Base-by-base conservation (phyloP, 35 echinoderm and acorn worm species). In the Eucidaris tribuloides region DNA sequence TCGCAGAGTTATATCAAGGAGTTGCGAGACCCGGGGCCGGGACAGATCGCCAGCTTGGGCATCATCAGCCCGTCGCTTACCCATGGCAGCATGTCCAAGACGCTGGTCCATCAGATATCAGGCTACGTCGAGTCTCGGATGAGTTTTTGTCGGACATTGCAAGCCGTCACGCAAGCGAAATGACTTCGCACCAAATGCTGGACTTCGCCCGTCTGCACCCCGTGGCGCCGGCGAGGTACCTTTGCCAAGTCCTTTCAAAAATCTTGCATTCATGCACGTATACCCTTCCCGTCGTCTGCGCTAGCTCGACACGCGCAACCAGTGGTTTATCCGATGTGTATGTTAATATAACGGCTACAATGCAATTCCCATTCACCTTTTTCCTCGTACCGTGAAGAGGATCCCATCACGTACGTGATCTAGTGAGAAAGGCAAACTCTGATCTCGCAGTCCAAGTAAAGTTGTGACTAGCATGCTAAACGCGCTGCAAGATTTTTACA, bases 141-240 rank as follows among this genome's bases (percentile, higher is more conserved):
- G 35, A 74, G 44, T 74, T 74, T 52, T 74, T 44, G 37, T 74
- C 44, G 68, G 68, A 44, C 29, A 40, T 42, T 22, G 68, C 9
- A 74, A 74, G 48, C 14, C 68, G 68, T 42, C 35, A 35, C 35
- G 44, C 35, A 74, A 40, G 24, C 37, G 35, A 38, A 44, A 74
- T 74, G 68, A 36, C 68, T 27, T 42, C 68, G 68, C 68, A 74
- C 37, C 41, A 33, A 24, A 22, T 74, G 68, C 20, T 74, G 68
- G 44, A 74, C 41, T 74, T 74, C 68, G 41, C 68, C 68, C 68
- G 33, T 41, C 37, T 74, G 33, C 68, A 74, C 68, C 68, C 68
- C 68, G 37, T 74, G 68, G 68, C 68, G 68, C 68, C 68, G 68
- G 68, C 68, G 41, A 74, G 68, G 68, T 74, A 74, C 68, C 14